phyloP scores from a whole-genome alignment of 2,888 invertebrate genomes.

The Tipula unca region DNA sequence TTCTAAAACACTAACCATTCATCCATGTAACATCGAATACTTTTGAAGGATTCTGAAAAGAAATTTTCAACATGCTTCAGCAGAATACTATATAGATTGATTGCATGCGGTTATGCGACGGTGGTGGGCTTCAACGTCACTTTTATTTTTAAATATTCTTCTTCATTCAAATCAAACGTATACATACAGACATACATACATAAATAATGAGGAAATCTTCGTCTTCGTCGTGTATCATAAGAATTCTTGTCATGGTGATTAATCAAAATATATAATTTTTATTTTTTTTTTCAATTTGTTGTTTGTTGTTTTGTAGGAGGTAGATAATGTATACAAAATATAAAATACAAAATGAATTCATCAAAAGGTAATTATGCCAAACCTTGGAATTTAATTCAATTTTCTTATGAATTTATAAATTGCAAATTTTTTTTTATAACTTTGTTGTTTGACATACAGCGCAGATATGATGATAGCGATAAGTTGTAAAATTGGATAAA shows the following conservation, averaged over 20 bases:
- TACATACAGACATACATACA: too few relatives aligned
- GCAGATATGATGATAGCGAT: neutral
- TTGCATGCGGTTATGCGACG: neutral
- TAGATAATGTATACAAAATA: neutral
- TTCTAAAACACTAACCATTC: neutral
- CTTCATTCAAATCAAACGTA: neutral
- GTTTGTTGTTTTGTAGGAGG: conserved; percentile 14
- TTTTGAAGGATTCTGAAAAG: neutral
- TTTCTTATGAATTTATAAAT: neutral
- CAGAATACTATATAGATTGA: neutral
- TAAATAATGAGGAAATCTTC: neutral
- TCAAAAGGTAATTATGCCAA: neutral
- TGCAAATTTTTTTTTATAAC: neutral
- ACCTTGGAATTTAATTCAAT: neutral
- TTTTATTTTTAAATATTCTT: neutral
- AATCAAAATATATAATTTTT: neutral
- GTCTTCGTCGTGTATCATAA: neutral
- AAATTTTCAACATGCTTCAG: neutral
- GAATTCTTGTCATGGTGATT: neutral
- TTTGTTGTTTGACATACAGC: neutral
- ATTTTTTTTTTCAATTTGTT: neutral
- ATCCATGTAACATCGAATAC: neutral
- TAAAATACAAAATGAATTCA: neutral
- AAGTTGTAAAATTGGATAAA: neutral
- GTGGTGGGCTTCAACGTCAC: neutral